Evolutionary conservation across 2,888 invertebrate genomes (phyloP).

Genomic region (Drosophila melanosoma): DNA sequence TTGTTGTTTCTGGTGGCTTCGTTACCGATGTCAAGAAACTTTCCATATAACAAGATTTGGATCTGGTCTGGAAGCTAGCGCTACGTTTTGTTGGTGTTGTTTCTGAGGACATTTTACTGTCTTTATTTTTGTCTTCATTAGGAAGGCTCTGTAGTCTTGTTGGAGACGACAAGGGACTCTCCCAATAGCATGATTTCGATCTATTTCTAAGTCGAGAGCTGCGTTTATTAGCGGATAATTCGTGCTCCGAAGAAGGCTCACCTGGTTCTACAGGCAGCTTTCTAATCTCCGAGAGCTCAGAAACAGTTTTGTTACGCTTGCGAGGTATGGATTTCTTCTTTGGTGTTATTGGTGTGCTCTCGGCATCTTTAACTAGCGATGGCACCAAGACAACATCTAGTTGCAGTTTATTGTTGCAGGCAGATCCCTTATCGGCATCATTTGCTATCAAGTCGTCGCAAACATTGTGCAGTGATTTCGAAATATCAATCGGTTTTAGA

Average conservation of each 20-base stretch:
- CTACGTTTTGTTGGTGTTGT: neutral
- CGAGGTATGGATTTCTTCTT: neutral
- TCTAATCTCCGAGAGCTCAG: neutral
- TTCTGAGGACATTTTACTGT: neutral
- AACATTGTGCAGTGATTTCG: neutral
- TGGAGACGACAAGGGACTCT: neutral
- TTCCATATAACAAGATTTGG: slow-evolving; percentile 19
- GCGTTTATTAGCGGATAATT: neutral
- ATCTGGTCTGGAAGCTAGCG: neutral
- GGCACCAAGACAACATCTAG: slow-evolving; percentile 5
- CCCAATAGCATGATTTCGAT: slow-evolving; percentile 7
- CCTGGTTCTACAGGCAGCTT: neutral
- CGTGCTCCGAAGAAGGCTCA: neutral
- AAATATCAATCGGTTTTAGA: slow-evolving; percentile 12
- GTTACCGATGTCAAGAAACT: neutral
- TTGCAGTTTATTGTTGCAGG: neutral
- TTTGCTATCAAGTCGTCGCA: neutral
- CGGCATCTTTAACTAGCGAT: neutral
- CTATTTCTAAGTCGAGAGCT: neutral
- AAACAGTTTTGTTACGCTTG: slow-evolving; percentile 8
- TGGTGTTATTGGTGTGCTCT: neutral
- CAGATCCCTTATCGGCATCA: neutral
- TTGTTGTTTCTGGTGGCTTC: neutral
- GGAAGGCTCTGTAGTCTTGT: neutral
- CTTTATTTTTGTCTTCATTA: slow-evolving; percentile 2